Base-by-base conservation (phyloP, 2,888 invertebrate species). In the Heliconius cydno region DNA sequence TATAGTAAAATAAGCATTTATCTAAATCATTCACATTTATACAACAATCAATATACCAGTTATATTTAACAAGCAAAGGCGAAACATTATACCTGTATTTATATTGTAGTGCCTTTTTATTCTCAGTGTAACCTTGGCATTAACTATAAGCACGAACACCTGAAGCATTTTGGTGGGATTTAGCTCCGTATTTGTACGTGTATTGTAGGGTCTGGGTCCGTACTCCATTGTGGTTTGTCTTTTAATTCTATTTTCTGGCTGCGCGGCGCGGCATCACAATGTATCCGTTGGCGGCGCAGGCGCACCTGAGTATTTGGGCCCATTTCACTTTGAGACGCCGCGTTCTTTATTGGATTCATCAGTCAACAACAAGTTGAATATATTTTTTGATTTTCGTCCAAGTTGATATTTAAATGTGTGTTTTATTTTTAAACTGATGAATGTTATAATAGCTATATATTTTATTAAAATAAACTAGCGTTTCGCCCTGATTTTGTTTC, bases 301-400 rank as follows among this genome's bases (percentile, higher is more conserved):
- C 92, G 90, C 93, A 93, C 93, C 93, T 93, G 93, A 92, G 93
- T 92, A 93, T 93, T 91, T 89, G 88, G 88, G 88, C 88, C 87
- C 88, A 88, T 89, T 91, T 86, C 84, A 85, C 92, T 91, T 91
- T 92, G 90, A 89, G 86, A 88, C 85, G 88, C 91, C 91, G 91
- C 89, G 87, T 87, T 87, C 87, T 86, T 86, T 85, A 86, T 85
- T 85, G 86, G 85, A 86, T 85, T 52, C 86, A 85, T 86, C 86
- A 85, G 85, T 86, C 85, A 81, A 84, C 85, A 84, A 83, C 80
- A 85, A 83, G 83, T 82, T 82, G 81, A 84, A 83, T 83, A 81
- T 83, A 80, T 84, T 81, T 52, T 84, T 85, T 84, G 81, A 78
- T 74, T 81, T 78, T 81, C 79, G 77, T 82, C 79, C 78, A 78